phyloP scores from a whole-genome alignment of 1,140 invertebrate species.

The Pseudoatta argentina region DNA sequence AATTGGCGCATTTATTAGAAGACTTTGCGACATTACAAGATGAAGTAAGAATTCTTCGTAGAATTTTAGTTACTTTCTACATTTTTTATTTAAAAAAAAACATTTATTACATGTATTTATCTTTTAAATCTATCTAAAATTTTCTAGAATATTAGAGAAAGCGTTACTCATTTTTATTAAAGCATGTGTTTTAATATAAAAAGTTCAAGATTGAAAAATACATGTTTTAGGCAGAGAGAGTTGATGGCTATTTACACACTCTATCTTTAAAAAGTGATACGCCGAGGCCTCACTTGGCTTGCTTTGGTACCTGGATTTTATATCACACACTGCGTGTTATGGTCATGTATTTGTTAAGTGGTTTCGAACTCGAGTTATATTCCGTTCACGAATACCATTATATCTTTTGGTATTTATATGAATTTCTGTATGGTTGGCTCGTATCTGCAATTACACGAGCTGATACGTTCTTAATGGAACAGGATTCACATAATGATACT shows the following conservation, averaged over 20 bases:
- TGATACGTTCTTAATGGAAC: conserved; percentile 93
- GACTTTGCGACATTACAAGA: conserved; percentile 97
- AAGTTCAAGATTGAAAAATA: neutral
- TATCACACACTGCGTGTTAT: conserved; percentile 98
- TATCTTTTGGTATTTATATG: conserved; percentile 98
- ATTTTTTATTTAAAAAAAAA: neutral
- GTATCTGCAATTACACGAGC: conserved; percentile 96
- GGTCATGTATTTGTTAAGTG: conserved; percentile 97
- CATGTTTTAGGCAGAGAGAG: conserved; percentile 92
- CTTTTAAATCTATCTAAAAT: neutral
- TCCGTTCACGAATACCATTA: conserved; percentile 98
- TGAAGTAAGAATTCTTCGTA: conserved; percentile 89
- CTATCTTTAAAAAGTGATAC: conserved; percentile 90
- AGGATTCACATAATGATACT: conserved; percentile 88
- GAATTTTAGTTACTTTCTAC: conserved; percentile 2
- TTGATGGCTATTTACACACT: conserved; percentile 94
- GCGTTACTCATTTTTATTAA: neutral
- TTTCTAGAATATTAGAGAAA: neutral
- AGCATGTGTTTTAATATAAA: conserved; percentile 16
- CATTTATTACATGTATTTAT: neutral
- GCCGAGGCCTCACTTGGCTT: conserved; percentile 92
- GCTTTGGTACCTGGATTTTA: conserved; percentile 98
- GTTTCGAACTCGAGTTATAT: conserved; percentile 98
- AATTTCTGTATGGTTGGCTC: conserved; percentile 97
- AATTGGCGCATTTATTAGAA: conserved; percentile 95